Conservation (phyloP, 1,140 invertebrate genomes). For the Laupala kohalensis region DNA sequence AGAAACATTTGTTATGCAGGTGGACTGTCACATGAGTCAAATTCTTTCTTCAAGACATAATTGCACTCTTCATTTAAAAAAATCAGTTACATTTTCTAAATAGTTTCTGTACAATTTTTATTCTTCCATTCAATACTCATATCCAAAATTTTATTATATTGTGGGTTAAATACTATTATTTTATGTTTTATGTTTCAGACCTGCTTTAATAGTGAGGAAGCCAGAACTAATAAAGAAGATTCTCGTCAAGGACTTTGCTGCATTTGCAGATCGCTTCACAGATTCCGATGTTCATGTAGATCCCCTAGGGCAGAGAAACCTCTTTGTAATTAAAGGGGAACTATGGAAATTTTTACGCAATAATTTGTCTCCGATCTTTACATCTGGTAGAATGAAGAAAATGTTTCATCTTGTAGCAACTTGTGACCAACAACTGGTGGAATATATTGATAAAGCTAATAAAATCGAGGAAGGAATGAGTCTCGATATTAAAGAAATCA, state of each 20-base stretch:
- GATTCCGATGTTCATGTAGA: constrained; percentile 32
- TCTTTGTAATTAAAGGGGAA: constrained; percentile 35
- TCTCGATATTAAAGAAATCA: neutral
- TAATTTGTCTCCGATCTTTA: constrained; percentile 48
- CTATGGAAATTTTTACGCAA: constrained; percentile 43
- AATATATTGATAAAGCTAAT: neutral
- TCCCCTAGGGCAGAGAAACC: constrained; percentile 28
- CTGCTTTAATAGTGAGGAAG: constrained; percentile 26
- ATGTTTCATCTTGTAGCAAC: constrained; percentile 37
- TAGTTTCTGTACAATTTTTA: too few relatives aligned
- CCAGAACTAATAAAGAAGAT: constrained; percentile 34
- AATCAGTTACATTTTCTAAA: too few relatives aligned
- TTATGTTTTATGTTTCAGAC: constrained; percentile 2
- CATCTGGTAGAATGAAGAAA: constrained; percentile 43
- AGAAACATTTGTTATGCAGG: too few relatives aligned
- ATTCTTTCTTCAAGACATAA: too few relatives aligned
- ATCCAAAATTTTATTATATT: neutral
- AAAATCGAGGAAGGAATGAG: neutral
- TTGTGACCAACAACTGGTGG: constrained; percentile 21
- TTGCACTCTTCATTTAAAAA: too few relatives aligned
- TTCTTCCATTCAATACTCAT: too few relatives aligned
- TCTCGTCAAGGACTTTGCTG: constrained; percentile 38
- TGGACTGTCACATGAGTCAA: too few relatives aligned
- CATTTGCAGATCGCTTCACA: constrained; percentile 36
- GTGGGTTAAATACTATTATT: neutral